Percentiles rank a stretch among this genome's conserved stretches.
Conservation (phyloP, 2,888 invertebrate species). For the Podotricha telesiphe region DNA sequence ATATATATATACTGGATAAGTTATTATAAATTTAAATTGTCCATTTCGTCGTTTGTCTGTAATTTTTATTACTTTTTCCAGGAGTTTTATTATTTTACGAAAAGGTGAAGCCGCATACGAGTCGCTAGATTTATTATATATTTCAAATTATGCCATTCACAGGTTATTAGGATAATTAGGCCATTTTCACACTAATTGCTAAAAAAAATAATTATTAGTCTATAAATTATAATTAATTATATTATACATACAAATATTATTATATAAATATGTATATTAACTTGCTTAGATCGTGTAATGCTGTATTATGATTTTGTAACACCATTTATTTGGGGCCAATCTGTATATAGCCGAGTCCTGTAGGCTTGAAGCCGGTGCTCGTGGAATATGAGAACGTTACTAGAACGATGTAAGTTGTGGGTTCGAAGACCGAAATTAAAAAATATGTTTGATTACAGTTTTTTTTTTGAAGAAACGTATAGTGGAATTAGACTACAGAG, state of each 20-base stretch:
- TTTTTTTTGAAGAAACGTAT: too few relatives aligned
- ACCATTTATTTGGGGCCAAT: slow-evolving; percentile 72
- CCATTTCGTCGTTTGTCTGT: too few relatives aligned
- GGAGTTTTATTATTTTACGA: too few relatives aligned
- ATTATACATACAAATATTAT: slow-evolving; percentile 30
- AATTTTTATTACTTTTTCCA: too few relatives aligned
- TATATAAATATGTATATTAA: slow-evolving; percentile 33
- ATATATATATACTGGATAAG: too few relatives aligned
- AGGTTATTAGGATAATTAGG: too few relatives aligned
- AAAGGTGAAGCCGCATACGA: too few relatives aligned
- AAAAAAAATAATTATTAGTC: slow-evolving; percentile 6
- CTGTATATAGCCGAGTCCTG: slow-evolving; percentile 64
- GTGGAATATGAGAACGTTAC: background rate
- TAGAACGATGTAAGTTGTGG: slow-evolving; percentile 34
- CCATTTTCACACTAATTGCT: slow-evolving; percentile 2
- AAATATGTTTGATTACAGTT: too few relatives aligned
- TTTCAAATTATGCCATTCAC: too few relatives aligned
- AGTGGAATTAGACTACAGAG: too few relatives aligned
- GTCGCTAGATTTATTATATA: too few relatives aligned
- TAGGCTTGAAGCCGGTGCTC: slow-evolving; percentile 29
- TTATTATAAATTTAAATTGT: too few relatives aligned
- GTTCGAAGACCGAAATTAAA: background rate
- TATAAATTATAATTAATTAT: slow-evolving; percentile 12
- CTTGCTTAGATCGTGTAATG: slow-evolving; percentile 34
- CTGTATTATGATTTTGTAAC: slow-evolving; percentile 37